These are phyloP conservation scores for Pseudachorutes palmiensis DNA, from an alignment of 1,140 invertebrate genomes.

Conservation along the genomic window DNA sequence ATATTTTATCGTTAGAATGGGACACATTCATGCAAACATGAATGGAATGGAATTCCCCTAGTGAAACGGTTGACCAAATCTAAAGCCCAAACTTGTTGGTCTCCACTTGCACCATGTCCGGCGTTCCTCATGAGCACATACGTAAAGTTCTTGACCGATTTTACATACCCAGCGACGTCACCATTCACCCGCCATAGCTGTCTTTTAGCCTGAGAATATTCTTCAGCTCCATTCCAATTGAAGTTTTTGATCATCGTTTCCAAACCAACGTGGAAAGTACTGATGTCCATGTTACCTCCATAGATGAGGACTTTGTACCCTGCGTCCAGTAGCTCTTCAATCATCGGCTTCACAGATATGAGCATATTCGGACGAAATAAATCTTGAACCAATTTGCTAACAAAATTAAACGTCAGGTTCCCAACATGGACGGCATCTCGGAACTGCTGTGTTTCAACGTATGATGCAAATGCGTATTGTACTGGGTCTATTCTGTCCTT, in stretches of 20 bases:
- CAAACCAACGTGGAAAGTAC: constrained; percentile 69
- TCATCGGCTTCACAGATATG: constrained; percentile 24
- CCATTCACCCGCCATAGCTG: constrained; percentile 59
- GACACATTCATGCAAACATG: no score
- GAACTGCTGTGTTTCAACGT: no score
- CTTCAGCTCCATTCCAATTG: constrained; percentile 56
- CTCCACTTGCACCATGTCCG: constrained; percentile 72
- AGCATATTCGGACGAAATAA: no score
- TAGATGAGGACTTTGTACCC: constrained; percentile 53
- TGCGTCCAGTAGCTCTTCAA: constrained; percentile 26
- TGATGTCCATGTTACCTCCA: constrained; percentile 76
- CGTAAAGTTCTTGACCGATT: constrained; percentile 60
- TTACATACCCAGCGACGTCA: constrained; percentile 68
- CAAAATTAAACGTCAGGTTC: no score
- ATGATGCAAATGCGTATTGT: no score
- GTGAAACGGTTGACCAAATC: constrained; percentile 71
- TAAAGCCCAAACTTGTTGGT: constrained; percentile 68
- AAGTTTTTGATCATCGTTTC: constrained; percentile 59
- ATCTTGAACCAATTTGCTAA: no score
- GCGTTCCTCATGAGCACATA: constrained; percentile 72
- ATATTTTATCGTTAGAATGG: no score
- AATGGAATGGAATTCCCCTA: constrained; percentile 52
- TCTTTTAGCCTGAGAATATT: constrained; percentile 57
- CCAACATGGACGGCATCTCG: no score
- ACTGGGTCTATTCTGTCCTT: no score